A percentile compares a stretch with the other conserved stretches of the same genome.
These are phyloP conservation scores for Drosophila leontia DNA, from an alignment of 1,140 invertebrate species.

Conservation along the genomic window DNA sequence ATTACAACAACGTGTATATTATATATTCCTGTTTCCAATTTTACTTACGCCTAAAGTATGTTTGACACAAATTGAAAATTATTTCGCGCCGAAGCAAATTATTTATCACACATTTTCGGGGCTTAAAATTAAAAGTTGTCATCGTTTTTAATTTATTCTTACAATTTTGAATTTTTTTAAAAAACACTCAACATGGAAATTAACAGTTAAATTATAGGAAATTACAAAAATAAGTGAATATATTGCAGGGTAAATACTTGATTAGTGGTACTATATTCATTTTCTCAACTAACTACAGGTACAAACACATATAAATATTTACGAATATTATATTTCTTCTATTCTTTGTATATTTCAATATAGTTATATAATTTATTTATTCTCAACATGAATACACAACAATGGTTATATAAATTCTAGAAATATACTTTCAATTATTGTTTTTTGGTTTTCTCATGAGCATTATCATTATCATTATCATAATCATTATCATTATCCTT, in stretches of 20 bases:
- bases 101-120: constrained; percentile 49
- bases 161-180: constrained; percentile 5
- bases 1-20: constrained; percentile 59
- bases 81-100: constrained; percentile 39
- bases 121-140: constrained; percentile 8
- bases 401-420: constrained; percentile 68
- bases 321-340: constrained; percentile 42
- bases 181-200: constrained; percentile 8
- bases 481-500: constrained; percentile 17
- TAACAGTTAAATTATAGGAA: not conserved
- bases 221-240: not conserved
- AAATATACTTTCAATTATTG: constrained; percentile 51
- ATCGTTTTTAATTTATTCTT: not conserved
- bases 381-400: constrained; percentile 72
- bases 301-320: constrained; percentile 75
- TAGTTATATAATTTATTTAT: constrained; percentile 37
- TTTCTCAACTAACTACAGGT: constrained; percentile 70
- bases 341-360: constrained; percentile 41
- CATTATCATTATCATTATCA: constrained; percentile 34
- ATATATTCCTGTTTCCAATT: constrained; percentile 73
- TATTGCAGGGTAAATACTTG: constrained; percentile 24
- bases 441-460: constrained; percentile 47
- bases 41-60: constrained; percentile 36
- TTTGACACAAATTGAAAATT: constrained; percentile 54
- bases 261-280: constrained; percentile 34